Evolutionary conservation across 2,797 vertebrate species (phyloP).

Genomic region (Pempheris klunzingeri): DNA sequence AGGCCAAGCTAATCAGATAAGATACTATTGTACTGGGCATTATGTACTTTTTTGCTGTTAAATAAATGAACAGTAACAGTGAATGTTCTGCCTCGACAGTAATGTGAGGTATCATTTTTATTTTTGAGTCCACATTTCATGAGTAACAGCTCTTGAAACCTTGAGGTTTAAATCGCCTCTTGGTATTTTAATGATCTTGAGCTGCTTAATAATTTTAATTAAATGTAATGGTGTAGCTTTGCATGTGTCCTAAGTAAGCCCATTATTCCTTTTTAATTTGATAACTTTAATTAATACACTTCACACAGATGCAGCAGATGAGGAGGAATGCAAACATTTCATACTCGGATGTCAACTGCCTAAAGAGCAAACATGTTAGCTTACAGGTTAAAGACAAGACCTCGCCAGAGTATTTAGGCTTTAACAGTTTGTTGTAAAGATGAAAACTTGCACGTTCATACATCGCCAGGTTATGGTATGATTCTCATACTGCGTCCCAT

Average conservation of each 20-base stretch:
- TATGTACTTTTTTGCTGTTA: neutral
- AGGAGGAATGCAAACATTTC: conserved; percentile 35
- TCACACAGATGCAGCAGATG: conserved; percentile 15
- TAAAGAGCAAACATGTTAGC: conserved; percentile 30
- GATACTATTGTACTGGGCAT: conserved; percentile 20
- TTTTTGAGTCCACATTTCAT: neutral
- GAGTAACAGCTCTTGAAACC: conserved; percentile 16
- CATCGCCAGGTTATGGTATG: neutral
- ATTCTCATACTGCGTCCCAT: conserved; percentile 23
- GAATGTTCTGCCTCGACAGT: neutral
- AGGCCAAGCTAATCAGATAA: conserved; percentile 43
- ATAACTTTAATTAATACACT: conserved; percentile 11
- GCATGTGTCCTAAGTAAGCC: conserved; percentile 10
- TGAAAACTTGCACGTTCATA: conserved; percentile 18
- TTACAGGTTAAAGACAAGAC: conserved; percentile 15
- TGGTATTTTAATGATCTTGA: conserved; percentile 29
- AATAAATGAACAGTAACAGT: neutral
- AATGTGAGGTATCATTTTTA: neutral
- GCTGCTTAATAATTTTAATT: conserved; percentile 15
- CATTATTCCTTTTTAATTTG: conserved; percentile 28
- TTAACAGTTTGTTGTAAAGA: conserved; percentile 13
- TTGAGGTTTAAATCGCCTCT: conserved; percentile 22
- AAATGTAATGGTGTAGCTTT: conserved; percentile 7
- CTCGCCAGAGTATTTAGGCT: conserved; percentile 9
- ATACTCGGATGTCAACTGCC: conserved; percentile 11